Base-by-base conservation (phyloP, 2,113 vertebrate genomes). In the Gavialis gangeticus region DNA sequence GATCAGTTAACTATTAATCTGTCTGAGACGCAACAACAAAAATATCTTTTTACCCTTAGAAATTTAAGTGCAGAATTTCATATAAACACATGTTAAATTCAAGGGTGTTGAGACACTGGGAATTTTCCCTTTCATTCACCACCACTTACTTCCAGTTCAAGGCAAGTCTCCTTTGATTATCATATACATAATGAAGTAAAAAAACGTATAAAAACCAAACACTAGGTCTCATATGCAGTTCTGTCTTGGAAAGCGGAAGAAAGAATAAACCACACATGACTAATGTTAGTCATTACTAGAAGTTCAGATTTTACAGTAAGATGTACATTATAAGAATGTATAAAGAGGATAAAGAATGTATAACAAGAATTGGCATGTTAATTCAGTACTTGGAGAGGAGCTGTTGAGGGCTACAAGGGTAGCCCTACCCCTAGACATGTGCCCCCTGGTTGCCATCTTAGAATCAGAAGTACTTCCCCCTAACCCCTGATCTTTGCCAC, bases 131-230 rank as follows among this genome's bases (percentile, higher is more conserved):
- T 88, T 85, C 83, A 93, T 93, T 96, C 21, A 90, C 91, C 17
- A 28, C 66, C 37, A 77, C 95, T 92, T 88, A 95, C 88, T 77
- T 22, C 84, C 75, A 91, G 94, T 96, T 92, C 84, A 75, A 94
- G 90, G 18, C 62, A 91, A 78, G n/a, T 3, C 94, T 84, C 57
- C 88, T 92, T 95, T 89, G 59, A 82, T 34, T 82, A 27, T 80
- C 79, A 66, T 24, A 86, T 82, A 75, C 28, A 14, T 5, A 77
- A 59, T 62, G 88, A 76, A 81, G 46, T 0, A 57, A 30, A 16
- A 60, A 60, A 84, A 37, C n/a, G 54, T 24, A 24, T 15, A 59
- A 12, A 58, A 37, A 77, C n/a, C 89, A 87, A 85, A 84, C 63
- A 63, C 4, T 8, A 12, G 2, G 0, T 56, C 46, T 5, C 5